A percentile compares a stretch with the other conserved stretches of the same genome.
These are phyloP conservation scores for Ichneumoninae sp. DNA, from an alignment of 2,888 invertebrate species.

Conservation along the genomic window DNA sequence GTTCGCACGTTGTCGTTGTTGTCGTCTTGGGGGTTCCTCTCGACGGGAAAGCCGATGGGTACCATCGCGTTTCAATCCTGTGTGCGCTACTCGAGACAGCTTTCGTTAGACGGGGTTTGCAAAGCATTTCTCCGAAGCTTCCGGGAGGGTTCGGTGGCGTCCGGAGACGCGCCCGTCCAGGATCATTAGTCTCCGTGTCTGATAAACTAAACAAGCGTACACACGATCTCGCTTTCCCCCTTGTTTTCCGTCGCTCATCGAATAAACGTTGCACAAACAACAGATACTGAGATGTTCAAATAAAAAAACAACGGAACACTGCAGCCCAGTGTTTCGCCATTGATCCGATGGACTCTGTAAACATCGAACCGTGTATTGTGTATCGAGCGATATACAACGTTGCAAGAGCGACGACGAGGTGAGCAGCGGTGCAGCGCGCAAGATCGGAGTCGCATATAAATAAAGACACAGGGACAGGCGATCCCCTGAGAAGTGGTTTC, in stretches of 20 bases:
- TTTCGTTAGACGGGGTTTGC: slow-evolving; percentile 16
- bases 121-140: slow-evolving; percentile 34
- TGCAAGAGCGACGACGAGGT: neutral
- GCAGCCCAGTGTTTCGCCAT: neutral
- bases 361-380: neutral
- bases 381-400: neutral
- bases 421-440: neutral
- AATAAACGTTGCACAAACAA: slow-evolving; percentile 3
- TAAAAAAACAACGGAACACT: neutral
- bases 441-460: neutral
- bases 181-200: slow-evolving; percentile 36
- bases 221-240: neutral
- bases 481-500: neutral
- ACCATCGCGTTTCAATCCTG: slow-evolving; percentile 21
- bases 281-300: neutral
- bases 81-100: slow-evolving; percentile 16
- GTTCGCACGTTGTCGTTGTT: slow-evolving; percentile 60
- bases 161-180: slow-evolving; percentile 8
- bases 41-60: slow-evolving; percentile 33
- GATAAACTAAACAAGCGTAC: neutral
- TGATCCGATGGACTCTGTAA: neutral
- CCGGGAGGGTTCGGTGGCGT: neutral
- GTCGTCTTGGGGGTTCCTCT: slow-evolving; percentile 12
- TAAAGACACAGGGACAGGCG: neutral
- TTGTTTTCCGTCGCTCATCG: slow-evolving; percentile 13